Percentiles rank a stretch among this genome's conserved stretches.
phyloP scores from a whole-genome alignment of 2,113 vertebrate genomes.

The Empidonax alnorum region DNA sequence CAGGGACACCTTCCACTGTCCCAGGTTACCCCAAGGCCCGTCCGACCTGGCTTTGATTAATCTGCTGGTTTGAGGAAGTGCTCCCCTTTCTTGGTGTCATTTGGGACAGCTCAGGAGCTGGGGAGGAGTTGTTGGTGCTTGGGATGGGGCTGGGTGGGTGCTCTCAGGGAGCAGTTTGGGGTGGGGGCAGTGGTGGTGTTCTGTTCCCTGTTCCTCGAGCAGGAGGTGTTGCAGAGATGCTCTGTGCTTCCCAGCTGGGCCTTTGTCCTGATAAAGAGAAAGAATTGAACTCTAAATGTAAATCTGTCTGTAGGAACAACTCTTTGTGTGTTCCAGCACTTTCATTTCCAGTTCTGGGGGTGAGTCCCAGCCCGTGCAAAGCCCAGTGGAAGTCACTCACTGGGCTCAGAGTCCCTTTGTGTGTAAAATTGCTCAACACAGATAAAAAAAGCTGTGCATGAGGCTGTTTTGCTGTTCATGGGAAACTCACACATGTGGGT shows the following conservation, averaged over 20 bases:
- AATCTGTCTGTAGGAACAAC: not conserved
- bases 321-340: not conserved
- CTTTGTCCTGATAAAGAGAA: not conserved
- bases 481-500: not conserved
- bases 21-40: not conserved
- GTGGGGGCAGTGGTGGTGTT: not conserved
- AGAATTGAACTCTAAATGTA: not conserved
- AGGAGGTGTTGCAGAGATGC: not conserved
- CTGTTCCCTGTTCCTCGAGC: not conserved
- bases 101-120: not conserved
- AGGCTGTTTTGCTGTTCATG: not conserved
- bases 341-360: not conserved
- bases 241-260: not conserved
- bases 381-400: not conserved
- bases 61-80: not conserved
- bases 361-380: not conserved
- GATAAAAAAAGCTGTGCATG: not conserved
- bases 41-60: not conserved
- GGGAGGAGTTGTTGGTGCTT: not conserved
- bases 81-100: too few species aligned
- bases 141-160: not conserved
- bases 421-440: not conserved
- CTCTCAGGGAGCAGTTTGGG: not conserved
- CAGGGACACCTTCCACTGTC: not conserved
- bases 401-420: not conserved